Evolutionary conservation across 2,797 vertebrate species (phyloP), one percentile per base, ranked within the genome.

Genomic region (Enteromius mattozi): DNA sequence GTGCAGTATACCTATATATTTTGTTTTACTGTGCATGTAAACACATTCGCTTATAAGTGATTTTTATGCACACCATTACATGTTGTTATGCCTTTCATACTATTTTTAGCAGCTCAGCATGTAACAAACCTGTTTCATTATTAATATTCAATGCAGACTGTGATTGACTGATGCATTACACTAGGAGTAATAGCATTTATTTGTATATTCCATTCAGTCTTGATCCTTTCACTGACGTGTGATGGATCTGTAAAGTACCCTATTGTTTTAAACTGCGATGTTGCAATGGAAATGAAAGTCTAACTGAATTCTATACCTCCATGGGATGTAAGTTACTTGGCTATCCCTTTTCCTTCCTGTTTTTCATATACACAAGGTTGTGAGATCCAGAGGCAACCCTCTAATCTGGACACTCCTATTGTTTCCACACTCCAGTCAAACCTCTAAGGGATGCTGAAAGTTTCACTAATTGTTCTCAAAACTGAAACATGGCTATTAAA

Each of bases 391-490:
- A 42, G 35, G 45, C n/a, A 17, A 24, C 21, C 33, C 24, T 76
- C 30, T 35, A 68, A 40, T 68, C 21, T 56, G 19, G 49, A 70
- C 27, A 61, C 49, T 84, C 78, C 89, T 82, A 90, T 91, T 93
- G 90, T 92, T 89, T 79, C 86, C 70, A 87, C 19, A 72, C 37
- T 75, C 6, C 21, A 12, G 27, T 24, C 47, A 70, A 75, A 74
- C 83, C 82, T 86, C n/a, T 30, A 81, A 72, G 82, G 78, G 77
- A 84, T 59, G 2, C 81, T 83, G 40, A 86, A 88, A 91, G 81
- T 93, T 94, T 90, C 91, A 88, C 87, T 88, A 90, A 92, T 92
- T 93, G 91, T 94, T 88, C 74, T 66, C 0, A 27, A 47, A 89
- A 63, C 66, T 86, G 66, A 80, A 61, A 83, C 78, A 79, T 83